Evolutionary conservation across 2,797 vertebrate species (phyloP), one percentile per base, ranked within the genome.

Genomic region (Thamnophis elegans): DNA sequence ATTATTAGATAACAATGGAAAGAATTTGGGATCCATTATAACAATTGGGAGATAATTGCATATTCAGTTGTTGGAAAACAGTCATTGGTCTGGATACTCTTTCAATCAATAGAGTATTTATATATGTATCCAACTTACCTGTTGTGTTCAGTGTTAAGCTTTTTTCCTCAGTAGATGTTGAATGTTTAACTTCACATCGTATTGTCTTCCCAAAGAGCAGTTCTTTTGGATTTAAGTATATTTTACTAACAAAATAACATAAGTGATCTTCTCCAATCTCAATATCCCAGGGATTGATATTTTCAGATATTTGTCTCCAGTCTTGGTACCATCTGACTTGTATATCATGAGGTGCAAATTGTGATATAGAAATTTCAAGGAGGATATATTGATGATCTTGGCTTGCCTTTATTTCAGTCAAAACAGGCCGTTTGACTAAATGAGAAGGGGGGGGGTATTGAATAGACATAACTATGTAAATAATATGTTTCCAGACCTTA

Each of bases 121-220:
- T 25, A 3, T 47, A 82, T 22, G 32, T 22, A 42, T 82, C 53
- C 14, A 1, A 7, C 85, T 94, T 93, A 88, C 94, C 91, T 94
- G 25, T 53, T 58, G 68, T 12, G 16, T 36, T 0, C 10, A 94
- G 62, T 36, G 36, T 59, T 87, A 90, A 92, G 14, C 2, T 5
- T 93, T 93, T 58, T 90, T 93, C 92, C 65, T 85, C 12, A 36
- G 5, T 0, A 2, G 26, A 3, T 1, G 36, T 82, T 86, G 26
- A 5, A 86, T 96, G 94, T 55, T 73, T 73, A 92, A 90, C 28
- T 16, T 95, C 78, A 60, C 91, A 93, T 68, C 32, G 89, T 90
- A 96, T 20, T 54, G 2, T 68, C 87, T 92, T 42, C 7, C 1
- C 18, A 18, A 58, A 55, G 89, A 92, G 87, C 8, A 5, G 78